Evolutionary conservation across 2,113 vertebrate genomes (phyloP).

Genomic region (Grus americana): DNA sequence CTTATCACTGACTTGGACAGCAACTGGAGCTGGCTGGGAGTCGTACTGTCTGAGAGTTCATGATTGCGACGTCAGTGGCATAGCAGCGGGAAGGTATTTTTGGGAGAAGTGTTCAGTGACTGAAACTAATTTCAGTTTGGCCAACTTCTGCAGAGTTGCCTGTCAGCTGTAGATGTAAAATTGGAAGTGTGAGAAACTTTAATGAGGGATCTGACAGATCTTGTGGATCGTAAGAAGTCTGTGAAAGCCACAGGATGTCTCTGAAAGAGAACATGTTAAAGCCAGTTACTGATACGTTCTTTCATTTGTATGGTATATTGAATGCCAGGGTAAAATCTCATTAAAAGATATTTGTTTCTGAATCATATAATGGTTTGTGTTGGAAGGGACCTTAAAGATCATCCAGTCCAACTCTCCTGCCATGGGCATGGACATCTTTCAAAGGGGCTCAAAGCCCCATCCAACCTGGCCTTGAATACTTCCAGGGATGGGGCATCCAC

Average conservation of each 20-base stretch:
- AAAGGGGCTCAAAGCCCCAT: not conserved
- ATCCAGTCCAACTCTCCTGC: too few relatives aligned
- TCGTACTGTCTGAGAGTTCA: not conserved
- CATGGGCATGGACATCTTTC: not conserved
- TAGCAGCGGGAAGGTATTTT: not conserved
- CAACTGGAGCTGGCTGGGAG: not conserved
- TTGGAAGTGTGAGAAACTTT: not conserved
- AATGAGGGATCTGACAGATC: not conserved
- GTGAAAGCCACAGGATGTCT: not conserved
- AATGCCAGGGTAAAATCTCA: not conserved
- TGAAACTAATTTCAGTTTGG: not conserved
- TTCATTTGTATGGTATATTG: not conserved
- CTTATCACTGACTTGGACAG: not conserved
- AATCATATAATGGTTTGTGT: not conserved
- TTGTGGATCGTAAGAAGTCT: not conserved
- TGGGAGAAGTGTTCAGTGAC: not conserved
- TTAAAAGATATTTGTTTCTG: not conserved
- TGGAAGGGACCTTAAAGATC: not conserved
- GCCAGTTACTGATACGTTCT: fast-evolving
- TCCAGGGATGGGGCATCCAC: not conserved
- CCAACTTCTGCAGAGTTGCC: not conserved
- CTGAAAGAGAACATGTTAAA: not conserved
- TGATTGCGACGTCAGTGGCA: not conserved
- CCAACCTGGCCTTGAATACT: not conserved
- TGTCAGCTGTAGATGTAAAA: not conserved